Evolutionary conservation across 2,113 vertebrate genomes (phyloP), one percentile per base, ranked within the genome.

Genomic region (Orycteropus afer): DNA sequence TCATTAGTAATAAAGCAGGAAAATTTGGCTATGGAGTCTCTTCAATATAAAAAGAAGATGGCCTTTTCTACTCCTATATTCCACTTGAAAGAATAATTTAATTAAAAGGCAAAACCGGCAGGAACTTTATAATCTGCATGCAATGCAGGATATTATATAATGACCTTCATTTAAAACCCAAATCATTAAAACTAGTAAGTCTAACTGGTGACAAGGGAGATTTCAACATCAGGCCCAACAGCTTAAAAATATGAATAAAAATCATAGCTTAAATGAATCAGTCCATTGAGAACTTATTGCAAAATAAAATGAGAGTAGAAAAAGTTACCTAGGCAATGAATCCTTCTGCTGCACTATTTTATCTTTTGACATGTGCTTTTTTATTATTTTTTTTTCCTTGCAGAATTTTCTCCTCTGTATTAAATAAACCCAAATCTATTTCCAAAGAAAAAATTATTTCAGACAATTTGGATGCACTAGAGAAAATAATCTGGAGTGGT

Each of bases 191-290:
- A 97, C 94, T 97, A 97, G 97, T 96, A 97, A 97, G 96, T 97
- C 94, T 98, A 98, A 98, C 96, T 98, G 96, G 96, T 98, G 95
- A 97, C 96, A 97, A 97, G 97, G 97, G 97, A 98, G 96, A 97
- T 97, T 98, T 98, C 97, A 97, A 97, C 97, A 98, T 98, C 96
- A 97, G 95, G 86, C 96, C 97, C 97, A 98, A 97, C 91, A 98
- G 96, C 97, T 98, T 97, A 83, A 95, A 98, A 98, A 98, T 98
- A 98, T 97, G 97, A 98, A 97, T 97, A 98, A 98, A 98, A 98
- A 94, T 97, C 97, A 95, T 80, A 97, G 86, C 87, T 98, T 98
- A 98, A 98, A 95, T 98, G 95, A 98, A 97, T 97, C 96, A 95
- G 74, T 95, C 94, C 97, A 98, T 98, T 94, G 97, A 98, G 98